A percentile compares a stretch with the other conserved stretches of the same genome.
Conservation (phyloP, 1,140 invertebrate genomes). For the Heliconius congener region DNA sequence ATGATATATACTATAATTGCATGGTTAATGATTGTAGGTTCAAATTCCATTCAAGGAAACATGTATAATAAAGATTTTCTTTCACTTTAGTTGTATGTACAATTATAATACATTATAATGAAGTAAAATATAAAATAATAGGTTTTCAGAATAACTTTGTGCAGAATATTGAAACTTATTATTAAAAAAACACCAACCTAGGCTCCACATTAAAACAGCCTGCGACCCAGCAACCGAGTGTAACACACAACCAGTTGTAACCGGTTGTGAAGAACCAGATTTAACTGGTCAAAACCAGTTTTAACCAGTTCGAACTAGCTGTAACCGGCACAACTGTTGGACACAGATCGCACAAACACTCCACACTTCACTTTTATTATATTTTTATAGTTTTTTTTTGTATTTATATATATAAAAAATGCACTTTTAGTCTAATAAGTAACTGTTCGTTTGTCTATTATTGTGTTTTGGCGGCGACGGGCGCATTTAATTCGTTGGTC, state of each 20-base stretch:
- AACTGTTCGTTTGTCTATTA: conserved; percentile 45
- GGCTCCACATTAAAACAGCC: conserved; percentile 53
- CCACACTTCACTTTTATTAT: conserved; percentile 26
- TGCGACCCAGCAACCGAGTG: conserved; percentile 48
- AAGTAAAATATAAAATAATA: too few species aligned
- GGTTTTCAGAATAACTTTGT: neutral
- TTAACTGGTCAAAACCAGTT: conserved; percentile 33
- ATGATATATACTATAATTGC: too few species aligned
- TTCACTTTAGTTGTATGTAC: too few species aligned
- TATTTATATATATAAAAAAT: conserved; percentile 52
- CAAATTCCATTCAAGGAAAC: too few species aligned
- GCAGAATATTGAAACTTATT: neutral
- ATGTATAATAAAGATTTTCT: too few species aligned
- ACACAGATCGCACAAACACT: conserved; percentile 35
- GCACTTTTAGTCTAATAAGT: conserved; percentile 46
- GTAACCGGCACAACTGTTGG: conserved; percentile 20
- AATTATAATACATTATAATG: too few species aligned
- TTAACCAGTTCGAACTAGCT: conserved; percentile 30
- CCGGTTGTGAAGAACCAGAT: conserved; percentile 27
- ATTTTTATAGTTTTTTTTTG: conserved; percentile 38
- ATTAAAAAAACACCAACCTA: conserved; percentile 46
- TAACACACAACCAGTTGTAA: conserved; percentile 23
- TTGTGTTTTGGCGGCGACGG: conserved; percentile 53
- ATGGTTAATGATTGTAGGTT: too few species aligned
- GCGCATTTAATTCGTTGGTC: conserved; percentile 45